Conservation (phyloP, 92 coral and sea anemone genomes). For the Pocillopora grandis region DNA sequence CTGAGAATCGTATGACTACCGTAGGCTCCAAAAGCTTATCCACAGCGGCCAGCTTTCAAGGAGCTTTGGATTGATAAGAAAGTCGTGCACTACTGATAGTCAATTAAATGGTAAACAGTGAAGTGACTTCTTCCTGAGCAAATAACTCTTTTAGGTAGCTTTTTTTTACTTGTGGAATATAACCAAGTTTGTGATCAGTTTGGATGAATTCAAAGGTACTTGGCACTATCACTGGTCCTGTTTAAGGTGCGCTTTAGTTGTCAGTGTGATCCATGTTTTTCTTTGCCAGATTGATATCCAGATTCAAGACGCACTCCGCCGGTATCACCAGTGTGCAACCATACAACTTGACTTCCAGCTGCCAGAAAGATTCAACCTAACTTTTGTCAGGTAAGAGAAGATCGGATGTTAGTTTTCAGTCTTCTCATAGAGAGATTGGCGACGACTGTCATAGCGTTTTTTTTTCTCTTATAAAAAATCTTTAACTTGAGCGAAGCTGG, state of each 20-base stretch:
- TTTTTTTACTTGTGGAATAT: too few species aligned
- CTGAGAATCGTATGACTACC: too few species aligned
- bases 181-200: too few species aligned
- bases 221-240: neutral
- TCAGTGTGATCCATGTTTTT: neutral
- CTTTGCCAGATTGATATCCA: slow-evolving; percentile 86
- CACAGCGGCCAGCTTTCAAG: too few species aligned
- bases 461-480: neutral
- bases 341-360: slow-evolving; percentile 97
- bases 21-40: too few species aligned
- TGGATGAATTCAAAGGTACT: neutral
- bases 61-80: too few species aligned
- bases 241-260: neutral
- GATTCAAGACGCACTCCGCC: slow-evolving; percentile 88
- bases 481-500: too few species aligned
- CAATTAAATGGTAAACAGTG: too few species aligned
- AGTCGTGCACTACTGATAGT: too few species aligned
- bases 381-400: slow-evolving; percentile 72
- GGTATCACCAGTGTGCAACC: slow-evolving; percentile 98
- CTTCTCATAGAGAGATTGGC: too few species aligned
- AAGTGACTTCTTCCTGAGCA: too few species aligned
- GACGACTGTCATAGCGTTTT: neutral
- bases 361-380: slow-evolving; percentile 91
- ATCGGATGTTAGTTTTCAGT: neutral
- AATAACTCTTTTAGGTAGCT: too few species aligned